These are phyloP conservation scores for Colostygia pectinataria DNA, from an alignment of 2,888 invertebrate species.

Conservation along the genomic window DNA sequence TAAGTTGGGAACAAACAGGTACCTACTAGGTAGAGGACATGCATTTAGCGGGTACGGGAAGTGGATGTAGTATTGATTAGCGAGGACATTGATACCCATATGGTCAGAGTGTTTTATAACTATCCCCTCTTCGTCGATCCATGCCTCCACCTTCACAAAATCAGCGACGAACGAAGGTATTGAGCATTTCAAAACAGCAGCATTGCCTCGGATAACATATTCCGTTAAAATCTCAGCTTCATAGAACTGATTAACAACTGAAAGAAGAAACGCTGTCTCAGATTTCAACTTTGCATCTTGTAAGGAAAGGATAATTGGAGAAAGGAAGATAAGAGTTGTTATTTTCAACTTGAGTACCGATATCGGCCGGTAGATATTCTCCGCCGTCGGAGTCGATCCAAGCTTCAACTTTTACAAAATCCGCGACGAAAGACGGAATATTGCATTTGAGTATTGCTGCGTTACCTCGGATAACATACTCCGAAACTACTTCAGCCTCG, in stretches of 20 bases:
- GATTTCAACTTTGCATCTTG: conserved; percentile 15
- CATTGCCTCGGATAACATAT: conserved; percentile 94
- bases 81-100: conserved; percentile 85
- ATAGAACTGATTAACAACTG: conserved; percentile 92
- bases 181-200: conserved; percentile 93
- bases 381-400: conserved; percentile 88
- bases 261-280: conserved; percentile 40
- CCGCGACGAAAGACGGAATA: conserved; percentile 94
- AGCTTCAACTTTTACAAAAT: conserved; percentile 94
- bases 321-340: conserved; percentile 23
- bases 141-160: conserved; percentile 94
- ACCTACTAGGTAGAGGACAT: conserved; percentile 56
- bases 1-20: conserved; percentile 52
- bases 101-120: conserved; percentile 86
- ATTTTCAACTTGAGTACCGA: conserved; percentile 82
- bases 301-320: conserved; percentile 27
- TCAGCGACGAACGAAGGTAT: conserved; percentile 96
- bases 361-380: conserved; percentile 87
- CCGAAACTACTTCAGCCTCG: conserved; percentile 94
- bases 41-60: conserved; percentile 50
- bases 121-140: conserved; percentile 87
- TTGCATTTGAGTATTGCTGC: conserved; percentile 94
- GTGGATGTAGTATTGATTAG: conserved; percentile 54
- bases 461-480: conserved; percentile 94
- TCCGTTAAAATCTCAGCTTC: conserved; percentile 94